Percentiles rank a stretch among this genome's conserved stretches.
Evolutionary conservation across 1,140 invertebrate genomes (phyloP).

Genomic region (Drosophila teissieri): DNA sequence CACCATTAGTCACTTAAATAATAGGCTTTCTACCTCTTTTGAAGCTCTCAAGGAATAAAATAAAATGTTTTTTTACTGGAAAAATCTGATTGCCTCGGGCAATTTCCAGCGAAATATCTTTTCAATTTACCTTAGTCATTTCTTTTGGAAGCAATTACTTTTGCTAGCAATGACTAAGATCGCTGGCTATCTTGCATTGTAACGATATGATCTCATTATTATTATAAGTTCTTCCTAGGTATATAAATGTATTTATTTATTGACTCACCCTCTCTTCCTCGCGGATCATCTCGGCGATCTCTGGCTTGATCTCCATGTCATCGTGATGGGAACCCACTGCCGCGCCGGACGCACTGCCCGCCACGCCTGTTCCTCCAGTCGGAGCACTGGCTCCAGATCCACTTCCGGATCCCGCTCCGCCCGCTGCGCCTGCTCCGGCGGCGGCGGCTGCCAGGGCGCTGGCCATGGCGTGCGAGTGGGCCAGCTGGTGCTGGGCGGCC

Average conservation of each 20-base stretch:
- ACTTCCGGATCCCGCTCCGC: conserved; percentile 54
- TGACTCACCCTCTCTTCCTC: conserved; percentile 96
- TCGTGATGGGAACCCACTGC: conserved; percentile 85
- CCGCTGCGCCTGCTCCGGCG: conserved; percentile 43
- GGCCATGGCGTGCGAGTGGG: conserved; percentile 79
- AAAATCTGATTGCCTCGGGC: neutral
- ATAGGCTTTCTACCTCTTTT: no score
- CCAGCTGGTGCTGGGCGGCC: conserved; percentile 78
- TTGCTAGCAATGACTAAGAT: neutral
- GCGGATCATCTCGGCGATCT: conserved; percentile 97
- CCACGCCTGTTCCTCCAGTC: conserved; percentile 33
- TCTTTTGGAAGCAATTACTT: conserved; percentile 3
- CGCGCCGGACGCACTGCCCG: conserved; percentile 28
- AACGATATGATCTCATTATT: neutral
- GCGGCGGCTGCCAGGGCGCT: conserved; percentile 63
- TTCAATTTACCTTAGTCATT: conserved; percentile 5
- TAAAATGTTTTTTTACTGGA: neutral
- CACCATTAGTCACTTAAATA: no score
- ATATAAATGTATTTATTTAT: no score
- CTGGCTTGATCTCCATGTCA: conserved; percentile 95
- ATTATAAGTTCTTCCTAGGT: no score
- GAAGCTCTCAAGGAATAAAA: no score
- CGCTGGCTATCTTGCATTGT: neutral
- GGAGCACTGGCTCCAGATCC: conserved; percentile 37
- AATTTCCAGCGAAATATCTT: neutral